Conservation (phyloP, 2,797 vertebrate species). For the Peromyscus melanophrys region DNA sequence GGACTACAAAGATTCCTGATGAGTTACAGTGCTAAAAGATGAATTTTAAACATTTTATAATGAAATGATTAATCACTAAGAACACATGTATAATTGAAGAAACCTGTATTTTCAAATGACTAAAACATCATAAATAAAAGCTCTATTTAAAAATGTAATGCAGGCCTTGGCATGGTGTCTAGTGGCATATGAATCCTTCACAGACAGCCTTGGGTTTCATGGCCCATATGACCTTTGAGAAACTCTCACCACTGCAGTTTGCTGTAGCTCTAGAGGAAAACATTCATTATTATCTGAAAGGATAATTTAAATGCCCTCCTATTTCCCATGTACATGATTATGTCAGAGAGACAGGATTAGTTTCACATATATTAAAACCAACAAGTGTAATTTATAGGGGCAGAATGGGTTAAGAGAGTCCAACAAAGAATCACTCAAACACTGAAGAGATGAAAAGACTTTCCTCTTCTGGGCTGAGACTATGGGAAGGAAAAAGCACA, state of each 20-base stretch:
- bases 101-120: constrained; percentile 3
- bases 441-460: accelerated
- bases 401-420: not conserved
- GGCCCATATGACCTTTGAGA: not conserved
- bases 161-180: not conserved
- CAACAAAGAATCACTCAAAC: not conserved
- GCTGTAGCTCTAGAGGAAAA: not conserved
- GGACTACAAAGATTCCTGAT: not conserved
- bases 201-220: not conserved
- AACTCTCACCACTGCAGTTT: constrained; percentile 7
- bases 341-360: not conserved
- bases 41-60: constrained; percentile 46
- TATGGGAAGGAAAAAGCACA: not conserved
- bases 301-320: not conserved
- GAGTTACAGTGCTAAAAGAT: constrained; percentile 3
- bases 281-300: constrained; percentile 19
- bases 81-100: not conserved
- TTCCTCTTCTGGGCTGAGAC: not conserved
- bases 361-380: not conserved
- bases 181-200: not conserved
- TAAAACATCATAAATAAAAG: constrained; percentile 14
- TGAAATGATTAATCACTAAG: not conserved
- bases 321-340: not conserved
- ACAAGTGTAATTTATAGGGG: not conserved
- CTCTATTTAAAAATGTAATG: not conserved